Evolutionary conservation across 2,797 vertebrate species (phyloP), one percentile per base, ranked within the genome.

Genomic region (Aeoliscus strigatus): DNA sequence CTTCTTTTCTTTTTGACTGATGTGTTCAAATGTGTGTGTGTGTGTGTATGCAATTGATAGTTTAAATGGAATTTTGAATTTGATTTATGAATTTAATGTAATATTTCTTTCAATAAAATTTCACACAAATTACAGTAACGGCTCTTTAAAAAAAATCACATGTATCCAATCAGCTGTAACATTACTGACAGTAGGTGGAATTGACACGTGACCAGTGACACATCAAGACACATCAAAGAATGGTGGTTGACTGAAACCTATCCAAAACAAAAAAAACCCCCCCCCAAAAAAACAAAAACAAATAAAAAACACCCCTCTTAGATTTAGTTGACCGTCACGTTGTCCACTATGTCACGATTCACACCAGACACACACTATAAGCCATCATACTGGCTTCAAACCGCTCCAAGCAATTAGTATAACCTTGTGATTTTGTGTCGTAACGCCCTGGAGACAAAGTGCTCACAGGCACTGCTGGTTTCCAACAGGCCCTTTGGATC

Each of bases 371-470:
- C 26, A 27, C 15, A 39, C 21, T 43, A 10, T 39, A 13, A 26
- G 31, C 52, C 42, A 28, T 26, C 28, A 39, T 13, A 43, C 41
- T 59, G 37, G 60, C 47, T 61, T 58, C 52, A 43, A 21, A 39
- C 58, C 53, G 70, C 69, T 64, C 77, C 62, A 67, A 63, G 74
- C 72, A 66, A 75, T 75, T 65, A 68, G 30, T 60, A 52, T 59
- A 78, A 71, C 66, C 71, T 56, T 72, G 68, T 55, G 54, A 64
- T 61, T 60, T 56, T 72, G 51, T 18, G 40, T 33, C 18, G 46
- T 44, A 37, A 63, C 52, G 36, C 59, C 49, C 55, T 50, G 41
- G 70, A 70, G 49, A 78, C 57, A 36, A 32, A 24, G 28, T 6
- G 40, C 28, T 67, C 37, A n/a, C n/a, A 51, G 56, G 58, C 49